Evolutionary conservation across 2,113 vertebrate genomes (phyloP).

Genomic region (Thamnophis sirtalis): DNA sequence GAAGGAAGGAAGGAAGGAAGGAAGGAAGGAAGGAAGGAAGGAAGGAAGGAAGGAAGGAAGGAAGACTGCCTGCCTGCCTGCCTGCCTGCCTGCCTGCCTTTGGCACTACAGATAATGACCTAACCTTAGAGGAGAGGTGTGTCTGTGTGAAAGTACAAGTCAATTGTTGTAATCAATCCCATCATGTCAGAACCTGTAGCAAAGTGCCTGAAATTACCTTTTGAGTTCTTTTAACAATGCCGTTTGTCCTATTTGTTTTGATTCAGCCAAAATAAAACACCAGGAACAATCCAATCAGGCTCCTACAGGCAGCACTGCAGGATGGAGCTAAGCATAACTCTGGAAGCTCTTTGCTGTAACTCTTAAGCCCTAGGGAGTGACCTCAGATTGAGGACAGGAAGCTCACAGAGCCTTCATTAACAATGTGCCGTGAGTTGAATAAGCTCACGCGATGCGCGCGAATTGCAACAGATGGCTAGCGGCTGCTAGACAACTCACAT

Average conservation of each 20-base stretch:
- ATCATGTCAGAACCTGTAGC: neutral
- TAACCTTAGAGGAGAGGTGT: neutral
- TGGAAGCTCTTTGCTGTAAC: neutral
- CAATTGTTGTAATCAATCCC: neutral
- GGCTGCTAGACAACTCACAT: neutral
- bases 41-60: no score
- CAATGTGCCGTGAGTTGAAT: neutral
- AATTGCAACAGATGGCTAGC: neutral
- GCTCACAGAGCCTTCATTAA: neutral
- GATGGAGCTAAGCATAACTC: neutral
- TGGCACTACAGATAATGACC: neutral
- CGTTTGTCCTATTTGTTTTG: neutral
- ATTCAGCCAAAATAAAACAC: neutral
- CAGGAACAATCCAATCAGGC: neutral
- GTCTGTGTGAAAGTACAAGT: neutral
- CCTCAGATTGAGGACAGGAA: neutral
- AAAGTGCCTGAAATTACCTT: neutral
- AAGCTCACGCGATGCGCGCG: neutral
- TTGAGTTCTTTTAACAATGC: neutral
- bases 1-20: no score
- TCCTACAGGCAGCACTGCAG: neutral
- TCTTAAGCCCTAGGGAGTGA: neutral
- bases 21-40: no score
- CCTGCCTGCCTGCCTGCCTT: no score
- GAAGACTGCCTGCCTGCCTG: no score